Evolutionary conservation across 2,113 vertebrate genomes (phyloP).

Genomic region (Phalacrocorax aristotelis): DNA sequence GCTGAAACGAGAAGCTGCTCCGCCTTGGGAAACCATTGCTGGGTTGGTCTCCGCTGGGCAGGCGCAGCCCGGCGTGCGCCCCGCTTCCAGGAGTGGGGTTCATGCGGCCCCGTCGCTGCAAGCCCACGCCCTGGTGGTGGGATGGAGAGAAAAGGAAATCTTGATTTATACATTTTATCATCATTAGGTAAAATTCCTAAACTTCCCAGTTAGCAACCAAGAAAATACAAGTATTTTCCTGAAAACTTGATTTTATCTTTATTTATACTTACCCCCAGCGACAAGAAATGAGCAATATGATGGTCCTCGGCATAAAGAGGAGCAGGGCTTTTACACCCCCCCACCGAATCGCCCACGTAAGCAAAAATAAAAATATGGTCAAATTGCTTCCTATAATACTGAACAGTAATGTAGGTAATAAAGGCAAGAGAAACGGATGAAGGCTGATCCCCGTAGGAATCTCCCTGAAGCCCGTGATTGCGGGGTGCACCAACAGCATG

Average conservation of each 20-base stretch:
- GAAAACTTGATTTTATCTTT: not conserved
- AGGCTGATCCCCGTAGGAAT: rapidly evolving
- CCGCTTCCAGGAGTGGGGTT: not conserved
- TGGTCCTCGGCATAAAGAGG: not conserved
- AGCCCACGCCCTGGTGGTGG: rapidly evolving
- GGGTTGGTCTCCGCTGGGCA: not conserved
- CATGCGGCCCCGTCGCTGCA: rapidly evolving
- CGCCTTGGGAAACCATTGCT: rapidly evolving
- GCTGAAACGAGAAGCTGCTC: not conserved
- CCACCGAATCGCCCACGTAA: not conserved
- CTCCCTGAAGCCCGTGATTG: not conserved
- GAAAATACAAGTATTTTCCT: not conserved
- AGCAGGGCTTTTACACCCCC: not conserved
- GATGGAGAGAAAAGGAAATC: not conserved
- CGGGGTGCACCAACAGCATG: rapidly evolving
- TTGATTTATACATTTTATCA: not conserved
- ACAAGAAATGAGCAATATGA: not conserved
- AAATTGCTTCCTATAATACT: not conserved
- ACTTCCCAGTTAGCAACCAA: not conserved
- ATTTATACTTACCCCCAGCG: not conserved
- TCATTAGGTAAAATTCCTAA: not conserved
- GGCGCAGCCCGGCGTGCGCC: not conserved
- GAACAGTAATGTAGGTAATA: not conserved
- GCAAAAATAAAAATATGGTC: not conserved
- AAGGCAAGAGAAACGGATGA: not conserved